Percentiles rank a stretch among this genome's conserved stretches.
Evolutionary conservation across 2,888 invertebrate genomes (phyloP).

Genomic region (Conistra vaccinii): DNA sequence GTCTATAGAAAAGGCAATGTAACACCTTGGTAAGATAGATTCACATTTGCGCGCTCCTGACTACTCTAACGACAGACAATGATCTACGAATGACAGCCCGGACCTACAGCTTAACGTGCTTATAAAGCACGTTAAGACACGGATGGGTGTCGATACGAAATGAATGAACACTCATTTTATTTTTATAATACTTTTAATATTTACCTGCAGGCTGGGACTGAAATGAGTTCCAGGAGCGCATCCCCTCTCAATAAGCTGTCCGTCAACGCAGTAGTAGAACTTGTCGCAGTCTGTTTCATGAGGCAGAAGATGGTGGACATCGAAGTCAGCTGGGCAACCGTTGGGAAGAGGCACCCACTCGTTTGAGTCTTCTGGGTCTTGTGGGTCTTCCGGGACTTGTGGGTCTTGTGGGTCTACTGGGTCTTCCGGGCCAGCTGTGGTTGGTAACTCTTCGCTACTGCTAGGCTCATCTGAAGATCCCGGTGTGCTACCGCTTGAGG

Average conservation of each 20-base stretch:
- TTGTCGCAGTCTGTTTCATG: slow-evolving; percentile 68
- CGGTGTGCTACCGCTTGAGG: background rate
- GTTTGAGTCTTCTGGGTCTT: background rate
- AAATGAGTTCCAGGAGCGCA: slow-evolving; percentile 68
- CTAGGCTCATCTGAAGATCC: too few relatives aligned
- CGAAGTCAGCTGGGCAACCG: slow-evolving; percentile 69
- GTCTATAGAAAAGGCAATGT: too few relatives aligned
- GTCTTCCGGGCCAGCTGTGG: too few relatives aligned
- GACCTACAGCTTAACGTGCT: background rate
- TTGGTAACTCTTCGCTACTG: too few relatives aligned
- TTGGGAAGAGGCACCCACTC: slow-evolving; percentile 57
- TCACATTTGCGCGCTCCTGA: too few relatives aligned
- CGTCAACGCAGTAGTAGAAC: slow-evolving; percentile 58
- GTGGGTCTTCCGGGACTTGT: too few relatives aligned
- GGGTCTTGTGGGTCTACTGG: background rate
- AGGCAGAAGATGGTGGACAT: slow-evolving; percentile 65
- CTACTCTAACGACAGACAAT: too few relatives aligned
- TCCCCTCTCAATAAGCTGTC: slow-evolving; percentile 48
- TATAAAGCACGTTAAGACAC: too few relatives aligned
- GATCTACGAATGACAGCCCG: background rate
- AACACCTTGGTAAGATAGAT: too few relatives aligned
- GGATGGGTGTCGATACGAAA: too few relatives aligned
- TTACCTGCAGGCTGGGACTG: slow-evolving; percentile 56
- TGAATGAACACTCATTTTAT: too few relatives aligned
- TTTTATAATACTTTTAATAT: background rate